Base-by-base conservation (phyloP, 2,888 invertebrate species). In the Antheraea yamamai region DNA sequence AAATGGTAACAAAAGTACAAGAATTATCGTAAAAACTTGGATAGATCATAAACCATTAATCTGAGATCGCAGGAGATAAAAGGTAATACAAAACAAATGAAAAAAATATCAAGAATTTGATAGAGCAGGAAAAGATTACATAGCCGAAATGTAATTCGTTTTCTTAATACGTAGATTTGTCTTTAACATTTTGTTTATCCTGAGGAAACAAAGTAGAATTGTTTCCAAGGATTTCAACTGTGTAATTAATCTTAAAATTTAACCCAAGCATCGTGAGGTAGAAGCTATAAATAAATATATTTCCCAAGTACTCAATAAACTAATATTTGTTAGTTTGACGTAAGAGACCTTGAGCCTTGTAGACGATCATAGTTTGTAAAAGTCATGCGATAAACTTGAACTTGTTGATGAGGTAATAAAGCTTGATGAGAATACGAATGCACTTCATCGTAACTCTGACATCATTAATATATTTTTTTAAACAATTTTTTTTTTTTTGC, bases 371-470 rank as follows among this genome's bases (percentile, higher is more conserved):
- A 23, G 71, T 23, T 64, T 75, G 71, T 71, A 72, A 74, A 75
- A 30, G 72, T n/a, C 26, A 61, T 23, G 8, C 58, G 35, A n/a
- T 71, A 70, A 39, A 72, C 26, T 75, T 47, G 61, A 70, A 35
- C 70, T 73, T 73, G 61, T 61, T 26, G 66, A 75, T 75, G 75
- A 73, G 73, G 75, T 70, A 75, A 75, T 70, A 39, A 73, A 75
- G 47, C 70, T 73, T 68, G 68, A 68, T 73, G 52, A 64, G 64
- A 74, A 39, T 75, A 23, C 73, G 30, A 64, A 75, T 75, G 39
- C 75, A 71, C 66, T 70, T 75, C 68, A 51, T 20, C 75, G 14
- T 73, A 73, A 73, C 39, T 58, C 75, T 73, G 73, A 75, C 73
- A 75, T 75, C 75, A 75, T 75, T 73, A 52, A 30, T 52, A 73